Evolutionary conservation across 2,888 invertebrate genomes (phyloP).

Genomic region (Theodoxus fluviatilis): DNA sequence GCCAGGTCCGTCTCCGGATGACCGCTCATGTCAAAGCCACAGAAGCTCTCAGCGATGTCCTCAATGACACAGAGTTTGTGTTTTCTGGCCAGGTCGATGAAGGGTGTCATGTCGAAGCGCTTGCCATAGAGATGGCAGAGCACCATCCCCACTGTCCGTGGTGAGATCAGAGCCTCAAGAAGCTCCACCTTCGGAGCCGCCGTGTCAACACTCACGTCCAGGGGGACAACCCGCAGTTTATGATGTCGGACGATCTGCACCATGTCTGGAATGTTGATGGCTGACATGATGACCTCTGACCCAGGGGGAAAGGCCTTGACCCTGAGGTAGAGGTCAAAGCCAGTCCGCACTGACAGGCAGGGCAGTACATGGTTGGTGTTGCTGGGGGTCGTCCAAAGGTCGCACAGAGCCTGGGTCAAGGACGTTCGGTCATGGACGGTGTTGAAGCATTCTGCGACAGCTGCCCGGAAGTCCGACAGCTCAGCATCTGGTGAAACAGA

Average conservation of each 20-base stretch:
- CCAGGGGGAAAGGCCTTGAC: conserved; percentile 60
- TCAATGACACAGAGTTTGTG: conserved; percentile 59
- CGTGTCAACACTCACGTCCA: conserved; percentile 62
- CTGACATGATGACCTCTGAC: conserved; percentile 65
- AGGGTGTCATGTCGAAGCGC: conserved; percentile 54
- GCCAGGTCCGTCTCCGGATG: conserved; percentile 60
- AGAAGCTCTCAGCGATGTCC: conserved; percentile 65
- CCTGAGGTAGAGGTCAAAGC: conserved; percentile 57
- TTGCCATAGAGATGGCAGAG: conserved; percentile 64
- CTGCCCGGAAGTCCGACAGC: conserved; percentile 38
- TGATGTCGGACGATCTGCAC: conserved; percentile 56
- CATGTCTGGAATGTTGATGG: conserved; percentile 66
- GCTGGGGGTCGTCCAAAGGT: conserved; percentile 42
- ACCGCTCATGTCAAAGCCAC: conserved; percentile 59
- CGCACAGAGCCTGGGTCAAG: conserved; percentile 37
- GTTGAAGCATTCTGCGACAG: conserved; percentile 38
- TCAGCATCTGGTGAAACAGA: conserved; percentile 43
- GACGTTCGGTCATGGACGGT: conserved; percentile 33
- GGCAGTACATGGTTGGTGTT: conserved; percentile 52
- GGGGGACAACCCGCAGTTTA: conserved; percentile 56
- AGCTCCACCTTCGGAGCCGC: conserved; percentile 57
- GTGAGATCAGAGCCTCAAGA: conserved; percentile 54
- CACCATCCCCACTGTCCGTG: conserved; percentile 61
- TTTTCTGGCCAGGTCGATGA: conserved; percentile 51
- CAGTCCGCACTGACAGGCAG: conserved; percentile 57